Conservation (phyloP, 2,888 invertebrate genomes). For the Mesochorus sp. region DNA sequence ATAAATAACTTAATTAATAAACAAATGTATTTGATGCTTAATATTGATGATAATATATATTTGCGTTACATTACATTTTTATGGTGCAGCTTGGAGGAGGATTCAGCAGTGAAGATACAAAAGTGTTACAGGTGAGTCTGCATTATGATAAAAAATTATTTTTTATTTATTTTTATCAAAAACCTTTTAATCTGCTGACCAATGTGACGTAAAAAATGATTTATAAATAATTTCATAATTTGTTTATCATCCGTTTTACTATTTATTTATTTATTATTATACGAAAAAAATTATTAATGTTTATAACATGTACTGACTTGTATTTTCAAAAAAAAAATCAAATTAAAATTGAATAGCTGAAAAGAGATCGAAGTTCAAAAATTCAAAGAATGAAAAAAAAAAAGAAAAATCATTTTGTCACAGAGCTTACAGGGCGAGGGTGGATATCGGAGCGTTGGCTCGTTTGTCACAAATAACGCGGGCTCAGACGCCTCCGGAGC, state of each 20-base stretch:
- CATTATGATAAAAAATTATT: neutral
- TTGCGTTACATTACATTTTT: constrained; percentile 17
- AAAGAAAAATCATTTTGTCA: neutral
- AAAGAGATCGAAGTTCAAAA: too few relatives aligned
- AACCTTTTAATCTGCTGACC: too few relatives aligned
- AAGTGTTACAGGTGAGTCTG: constrained; percentile 73
- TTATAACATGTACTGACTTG: too few relatives aligned
- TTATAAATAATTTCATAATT: too few relatives aligned
- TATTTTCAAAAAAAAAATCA: neutral
- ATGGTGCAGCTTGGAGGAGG: constrained; percentile 55
- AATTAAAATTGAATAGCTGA: too few relatives aligned
- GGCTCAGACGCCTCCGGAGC: constrained; percentile 54
- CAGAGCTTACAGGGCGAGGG: constrained; percentile 63
- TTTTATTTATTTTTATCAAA: too few relatives aligned
- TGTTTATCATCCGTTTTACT: too few relatives aligned
- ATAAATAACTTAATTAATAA: too few relatives aligned
- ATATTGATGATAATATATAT: constrained; percentile 8
- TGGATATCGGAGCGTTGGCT: constrained; percentile 55
- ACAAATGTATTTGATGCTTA: neutral
- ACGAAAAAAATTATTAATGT: too few relatives aligned
- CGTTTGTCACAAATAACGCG: constrained; percentile 60
- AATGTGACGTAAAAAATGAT: too few relatives aligned
- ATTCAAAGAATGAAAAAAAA: too few relatives aligned
- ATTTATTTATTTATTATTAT: too few relatives aligned
- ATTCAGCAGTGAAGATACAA: constrained; percentile 73